phyloP scores from a whole-genome alignment of 2,113 vertebrate genomes.

The Indicator indicator region DNA sequence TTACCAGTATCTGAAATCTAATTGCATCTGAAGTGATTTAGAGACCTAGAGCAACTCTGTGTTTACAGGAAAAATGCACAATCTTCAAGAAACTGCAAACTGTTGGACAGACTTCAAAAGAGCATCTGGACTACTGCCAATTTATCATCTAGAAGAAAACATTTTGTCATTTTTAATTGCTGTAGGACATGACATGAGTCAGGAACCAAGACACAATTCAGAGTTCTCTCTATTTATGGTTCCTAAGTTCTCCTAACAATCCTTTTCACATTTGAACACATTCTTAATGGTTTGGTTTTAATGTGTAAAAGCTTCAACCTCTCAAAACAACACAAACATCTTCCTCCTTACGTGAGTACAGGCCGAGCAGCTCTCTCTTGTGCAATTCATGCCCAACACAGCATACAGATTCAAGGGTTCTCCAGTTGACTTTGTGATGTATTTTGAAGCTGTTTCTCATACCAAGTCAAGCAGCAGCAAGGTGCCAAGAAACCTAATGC shows the following conservation, averaged over 20 bases:
- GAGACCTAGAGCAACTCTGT: neutral
- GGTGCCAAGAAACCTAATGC: neutral
- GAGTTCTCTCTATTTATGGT: neutral
- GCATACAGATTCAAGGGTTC: neutral
- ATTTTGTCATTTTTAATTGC: neutral
- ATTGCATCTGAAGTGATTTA: constrained; percentile 30
- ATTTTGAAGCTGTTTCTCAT: neutral
- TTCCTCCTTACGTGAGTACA: neutral
- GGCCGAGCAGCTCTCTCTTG: neutral
- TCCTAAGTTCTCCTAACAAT: neutral
- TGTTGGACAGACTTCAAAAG: neutral
- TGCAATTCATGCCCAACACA: neutral
- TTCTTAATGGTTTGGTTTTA: neutral
- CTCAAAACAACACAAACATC: neutral
- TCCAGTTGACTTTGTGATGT: neutral
- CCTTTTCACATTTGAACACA: neutral
- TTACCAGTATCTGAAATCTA: neutral
- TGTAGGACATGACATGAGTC: neutral
- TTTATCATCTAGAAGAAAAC: neutral
- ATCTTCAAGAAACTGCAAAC: neutral
- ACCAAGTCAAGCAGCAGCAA: neutral
- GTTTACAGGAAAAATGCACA: neutral
- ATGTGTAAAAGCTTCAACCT: neutral
- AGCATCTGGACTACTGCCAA: neutral
- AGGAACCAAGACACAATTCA: neutral